A percentile compares a stretch with the other conserved stretches of the same genome.
Conservation (phyloP, 2,888 invertebrate species). For the Conchocele bisecta region DNA sequence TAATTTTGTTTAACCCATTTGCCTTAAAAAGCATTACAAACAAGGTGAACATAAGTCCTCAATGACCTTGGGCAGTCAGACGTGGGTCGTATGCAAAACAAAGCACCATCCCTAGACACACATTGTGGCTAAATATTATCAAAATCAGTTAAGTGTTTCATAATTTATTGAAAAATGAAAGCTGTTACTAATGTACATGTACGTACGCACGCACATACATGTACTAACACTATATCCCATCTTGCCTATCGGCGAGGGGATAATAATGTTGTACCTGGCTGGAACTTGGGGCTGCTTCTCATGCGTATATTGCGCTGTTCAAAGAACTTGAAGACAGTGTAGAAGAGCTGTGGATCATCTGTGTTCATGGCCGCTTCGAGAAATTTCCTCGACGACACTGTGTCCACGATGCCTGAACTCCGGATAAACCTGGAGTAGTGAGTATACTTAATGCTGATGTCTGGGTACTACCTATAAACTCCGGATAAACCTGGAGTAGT, state of each 20-base stretch:
- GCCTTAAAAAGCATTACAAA: too few relatives aligned
- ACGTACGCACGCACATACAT: background rate
- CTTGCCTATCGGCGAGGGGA: background rate
- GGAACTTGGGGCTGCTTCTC: slow-evolving; percentile 83
- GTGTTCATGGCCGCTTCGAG: slow-evolving; percentile 90
- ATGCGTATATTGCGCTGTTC: slow-evolving; percentile 86
- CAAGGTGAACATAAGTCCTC: too few relatives aligned
- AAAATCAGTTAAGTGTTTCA: too few relatives aligned
- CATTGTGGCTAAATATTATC: too few relatives aligned
- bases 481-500: too few relatives aligned
- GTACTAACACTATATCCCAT: background rate
- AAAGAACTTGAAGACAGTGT: slow-evolving; percentile 88
- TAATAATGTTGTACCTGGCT: background rate
- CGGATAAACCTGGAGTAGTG: slow-evolving; percentile 85
- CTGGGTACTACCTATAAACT: too few relatives aligned
- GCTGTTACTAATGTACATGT: background rate
- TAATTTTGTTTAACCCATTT: too few relatives aligned
- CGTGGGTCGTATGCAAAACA: too few relatives aligned
- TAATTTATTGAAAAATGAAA: background rate
- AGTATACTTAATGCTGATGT: too few relatives aligned
- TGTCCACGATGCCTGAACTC: slow-evolving; percentile 85
- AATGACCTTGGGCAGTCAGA: too few relatives aligned
- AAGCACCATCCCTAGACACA: too few relatives aligned
- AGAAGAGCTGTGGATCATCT: slow-evolving; percentile 87
- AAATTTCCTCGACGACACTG: slow-evolving; percentile 89